A percentile compares a stretch with the other conserved stretches of the same genome.
Evolutionary conservation across 1,140 invertebrate genomes (phyloP).

Genomic region (Diabrotica undecimpunctata): DNA sequence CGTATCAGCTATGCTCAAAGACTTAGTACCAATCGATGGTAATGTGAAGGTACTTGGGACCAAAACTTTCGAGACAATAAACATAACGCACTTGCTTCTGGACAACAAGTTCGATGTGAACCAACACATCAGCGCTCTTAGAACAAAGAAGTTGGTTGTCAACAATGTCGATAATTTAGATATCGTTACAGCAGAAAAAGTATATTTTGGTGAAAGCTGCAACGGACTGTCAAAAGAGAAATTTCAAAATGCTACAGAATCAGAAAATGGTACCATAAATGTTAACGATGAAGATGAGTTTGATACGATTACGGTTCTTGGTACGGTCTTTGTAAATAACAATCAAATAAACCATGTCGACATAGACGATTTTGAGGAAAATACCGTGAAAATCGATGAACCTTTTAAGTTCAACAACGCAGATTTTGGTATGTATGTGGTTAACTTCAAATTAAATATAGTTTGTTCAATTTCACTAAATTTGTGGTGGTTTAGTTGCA

Average conservation of each 20-base stretch:
- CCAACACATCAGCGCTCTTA: conserved; percentile 9
- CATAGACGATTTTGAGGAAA: conserved; percentile 39
- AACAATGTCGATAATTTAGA: conserved; percentile 19
- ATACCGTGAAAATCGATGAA: conserved; percentile 47
- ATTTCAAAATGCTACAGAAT: conserved; percentile 22
- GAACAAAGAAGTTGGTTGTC: conserved; percentile 5
- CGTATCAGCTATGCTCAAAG: conserved; percentile 28
- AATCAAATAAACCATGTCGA: conserved; percentile 44
- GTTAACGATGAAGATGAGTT: conserved; percentile 42
- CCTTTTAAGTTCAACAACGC: conserved; percentile 40
- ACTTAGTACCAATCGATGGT: conserved; percentile 24
- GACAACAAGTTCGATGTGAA: conserved; percentile 27
- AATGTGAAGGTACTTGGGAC: conserved; percentile 27
- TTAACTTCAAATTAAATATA: too few species aligned
- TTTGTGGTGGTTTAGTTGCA: too few species aligned
- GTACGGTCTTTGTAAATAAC: conserved; percentile 37
- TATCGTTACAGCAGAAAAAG: conserved; percentile 21
- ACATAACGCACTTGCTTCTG: conserved; percentile 30
- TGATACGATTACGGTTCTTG: conserved; percentile 37
- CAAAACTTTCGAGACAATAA: conserved; percentile 37
- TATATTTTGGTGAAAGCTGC: conserved; percentile 28
- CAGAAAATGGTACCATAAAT: conserved; percentile 23
- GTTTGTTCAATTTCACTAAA: too few species aligned
- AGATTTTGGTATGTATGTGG: conserved; percentile 44
- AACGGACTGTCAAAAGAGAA: conserved; percentile 23